These are phyloP conservation scores for Morpho achilles DNA, from an alignment of 2,888 invertebrate species.

Conservation along the genomic window DNA sequence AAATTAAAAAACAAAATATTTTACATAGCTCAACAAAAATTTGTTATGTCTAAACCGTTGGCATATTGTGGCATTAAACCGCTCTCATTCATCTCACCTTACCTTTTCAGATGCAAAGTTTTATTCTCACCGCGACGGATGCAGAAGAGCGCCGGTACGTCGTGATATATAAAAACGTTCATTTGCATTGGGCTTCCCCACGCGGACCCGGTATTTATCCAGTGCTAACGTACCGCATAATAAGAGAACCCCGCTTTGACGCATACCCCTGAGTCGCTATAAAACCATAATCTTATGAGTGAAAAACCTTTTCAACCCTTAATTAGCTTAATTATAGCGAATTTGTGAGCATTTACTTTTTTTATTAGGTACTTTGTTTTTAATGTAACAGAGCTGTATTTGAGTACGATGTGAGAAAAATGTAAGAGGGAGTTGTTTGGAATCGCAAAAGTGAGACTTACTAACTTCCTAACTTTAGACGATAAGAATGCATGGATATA, in stretches of 20 bases:
- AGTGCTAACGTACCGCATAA: slow-evolving; percentile 62
- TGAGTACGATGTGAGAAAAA: not conserved
- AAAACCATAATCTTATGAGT: slow-evolving; percentile 48
- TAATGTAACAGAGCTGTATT: not conserved
- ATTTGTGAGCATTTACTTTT: slow-evolving; percentile 19
- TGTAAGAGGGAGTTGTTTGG: too few relatives aligned
- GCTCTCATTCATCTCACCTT: slow-evolving; percentile 67
- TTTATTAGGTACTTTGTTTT: not conserved
- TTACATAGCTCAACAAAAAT: slow-evolving; percentile 57
- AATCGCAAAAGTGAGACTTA: too few relatives aligned
- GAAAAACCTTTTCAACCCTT: slow-evolving; percentile 47
- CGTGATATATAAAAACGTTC: slow-evolving; percentile 50
- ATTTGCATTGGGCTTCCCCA: slow-evolving; percentile 65
- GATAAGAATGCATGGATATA: too few relatives aligned
- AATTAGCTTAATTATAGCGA: slow-evolving; percentile 46
- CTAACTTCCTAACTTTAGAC: too few relatives aligned
- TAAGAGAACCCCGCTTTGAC: slow-evolving; percentile 60
- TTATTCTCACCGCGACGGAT: slow-evolving; percentile 64
- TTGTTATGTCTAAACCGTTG: slow-evolving; percentile 68
- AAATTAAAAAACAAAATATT: slow-evolving; percentile 59
- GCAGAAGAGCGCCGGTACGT: slow-evolving; percentile 36
- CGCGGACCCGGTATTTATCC: slow-evolving; percentile 59
- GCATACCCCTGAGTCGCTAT: slow-evolving; percentile 46
- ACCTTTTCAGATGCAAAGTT: slow-evolving; percentile 66
- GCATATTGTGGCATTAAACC: slow-evolving; percentile 61